Evolutionary conservation across 2,888 invertebrate species (phyloP), one percentile per base, ranked within the genome.

Genomic region (Merodon equestris): DNA sequence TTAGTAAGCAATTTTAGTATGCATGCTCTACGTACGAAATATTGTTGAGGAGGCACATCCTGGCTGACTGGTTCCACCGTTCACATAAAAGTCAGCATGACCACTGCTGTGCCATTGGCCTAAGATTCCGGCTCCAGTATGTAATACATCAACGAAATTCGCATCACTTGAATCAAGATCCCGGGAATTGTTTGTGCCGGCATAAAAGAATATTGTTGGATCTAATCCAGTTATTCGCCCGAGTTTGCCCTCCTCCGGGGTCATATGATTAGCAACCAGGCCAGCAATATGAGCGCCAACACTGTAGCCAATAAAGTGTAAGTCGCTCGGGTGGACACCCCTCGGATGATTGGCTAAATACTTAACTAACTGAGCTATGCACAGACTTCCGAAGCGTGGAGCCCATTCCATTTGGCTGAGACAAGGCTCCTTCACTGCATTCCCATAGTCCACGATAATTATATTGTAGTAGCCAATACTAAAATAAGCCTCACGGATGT

Each of bases 71-170:
- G 95, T 95, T 18, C 96, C 89, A 0, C 96, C 96, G 85, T 96
- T 96, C 54, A 96, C 94, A 87, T 96, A 96, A 87, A 95, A 96
- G 87, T 96, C 96, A 0, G 95, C 96, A 86, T 96, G 96, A 0
- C 96, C 96, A 82, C 93, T 95, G 0, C 95, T 95, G 1, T 96
- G 95, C 95, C 96, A 96, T 85, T 96, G 96, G 0, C 96, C 96
- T 19, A 96, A 90, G 82, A 96, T 95, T 0, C 96, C 96, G 0
- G 96, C 96, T 0, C 95, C 96, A 0, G 96, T 96, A 86, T 96
- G 96, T 19, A 96, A 86, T 68, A 94, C 93, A 86, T 96, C 96
- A 50, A 96, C 95, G 84, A 96, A 96, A 84, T 94, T 91, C 0
- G 96, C 96, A 85, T 96, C 96, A 0, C 93, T 91, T 57, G 93